phyloP scores from a whole-genome alignment of 2,113 vertebrate species.

The Perca flavescens region DNA sequence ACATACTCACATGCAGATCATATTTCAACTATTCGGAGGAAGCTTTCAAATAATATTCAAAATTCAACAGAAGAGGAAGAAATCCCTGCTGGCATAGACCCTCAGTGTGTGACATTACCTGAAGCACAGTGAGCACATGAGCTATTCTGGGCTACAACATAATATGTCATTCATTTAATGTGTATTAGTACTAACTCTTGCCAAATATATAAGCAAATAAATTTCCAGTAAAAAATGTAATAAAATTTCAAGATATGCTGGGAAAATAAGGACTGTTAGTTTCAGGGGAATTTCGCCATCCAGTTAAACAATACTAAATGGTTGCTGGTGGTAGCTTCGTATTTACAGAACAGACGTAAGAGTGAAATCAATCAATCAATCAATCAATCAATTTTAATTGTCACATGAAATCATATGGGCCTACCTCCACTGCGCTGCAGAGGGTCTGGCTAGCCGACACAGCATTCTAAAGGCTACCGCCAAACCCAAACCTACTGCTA shows the following conservation, averaged over 20 bases:
- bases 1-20: not conserved
- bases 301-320: not conserved
- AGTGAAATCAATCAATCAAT: too few species aligned
- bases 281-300: not conserved
- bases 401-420: too few species aligned
- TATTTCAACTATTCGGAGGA: not conserved
- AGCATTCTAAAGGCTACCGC: conserved; percentile 31
- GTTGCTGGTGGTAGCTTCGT: not conserved
- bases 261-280: not conserved
- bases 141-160: not conserved
- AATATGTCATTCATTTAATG: not conserved
- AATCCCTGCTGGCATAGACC: not conserved
- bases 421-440: too few species aligned
- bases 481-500: conserved; percentile 4
- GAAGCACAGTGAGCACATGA: not conserved
- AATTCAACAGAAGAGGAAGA: not conserved
- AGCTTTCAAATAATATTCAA: not conserved
- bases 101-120: not conserved
- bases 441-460: too few species aligned
- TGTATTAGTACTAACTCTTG: not conserved
- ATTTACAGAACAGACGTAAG: not conserved
- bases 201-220: not conserved
- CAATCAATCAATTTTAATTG: too few species aligned
- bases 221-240: not conserved
- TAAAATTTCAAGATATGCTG: not conserved